Conservation (phyloP, 2,113 vertebrate species). For the Microtus oregoni region DNA sequence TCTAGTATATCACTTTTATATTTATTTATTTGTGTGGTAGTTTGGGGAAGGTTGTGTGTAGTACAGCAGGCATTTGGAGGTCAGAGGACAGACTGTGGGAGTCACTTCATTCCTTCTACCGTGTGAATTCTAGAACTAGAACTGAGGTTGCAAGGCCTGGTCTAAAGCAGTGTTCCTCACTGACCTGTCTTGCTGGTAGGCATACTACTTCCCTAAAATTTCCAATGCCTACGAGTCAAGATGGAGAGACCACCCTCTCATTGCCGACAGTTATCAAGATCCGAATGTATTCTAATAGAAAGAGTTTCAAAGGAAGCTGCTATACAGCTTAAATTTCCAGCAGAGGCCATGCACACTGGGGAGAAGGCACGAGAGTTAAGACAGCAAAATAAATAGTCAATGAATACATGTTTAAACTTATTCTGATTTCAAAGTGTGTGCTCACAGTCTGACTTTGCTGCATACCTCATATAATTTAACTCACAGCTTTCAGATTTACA, state of each 20-base stretch:
- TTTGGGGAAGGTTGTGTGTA: background rate
- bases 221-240: background rate
- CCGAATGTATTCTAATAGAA: background rate
- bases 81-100: background rate
- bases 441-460: background rate
- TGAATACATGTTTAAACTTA: background rate
- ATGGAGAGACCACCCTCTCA: background rate
- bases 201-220: background rate
- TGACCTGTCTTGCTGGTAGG: too few species aligned
- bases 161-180: too few species aligned
- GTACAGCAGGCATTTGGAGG: too few species aligned
- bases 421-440: background rate
- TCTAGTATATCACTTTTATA: background rate
- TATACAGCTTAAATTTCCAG: background rate
- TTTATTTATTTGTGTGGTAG: background rate
- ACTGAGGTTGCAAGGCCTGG: background rate
- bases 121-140: background rate
- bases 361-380: background rate
- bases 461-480: background rate
- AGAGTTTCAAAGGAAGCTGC: background rate
- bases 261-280: background rate
- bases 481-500: slow-evolving; percentile 38
- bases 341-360: background rate
- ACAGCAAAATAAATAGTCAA: slow-evolving; percentile 28
- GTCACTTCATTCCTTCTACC: background rate